Evolutionary conservation across 2,797 vertebrate species (phyloP).

Genomic region (Acipenser transmontanus): DNA sequence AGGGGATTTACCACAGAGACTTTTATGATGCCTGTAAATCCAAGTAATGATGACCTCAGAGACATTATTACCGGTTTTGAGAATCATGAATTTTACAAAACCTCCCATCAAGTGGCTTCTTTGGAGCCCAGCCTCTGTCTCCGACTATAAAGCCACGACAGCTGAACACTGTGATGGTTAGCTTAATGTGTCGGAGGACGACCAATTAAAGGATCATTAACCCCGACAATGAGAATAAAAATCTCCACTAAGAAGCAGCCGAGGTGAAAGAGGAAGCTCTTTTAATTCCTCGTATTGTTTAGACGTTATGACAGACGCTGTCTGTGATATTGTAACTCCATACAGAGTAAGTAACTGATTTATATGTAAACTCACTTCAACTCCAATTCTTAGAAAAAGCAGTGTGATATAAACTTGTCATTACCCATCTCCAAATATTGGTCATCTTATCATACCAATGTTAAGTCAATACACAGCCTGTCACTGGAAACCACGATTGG

Average conservation of each 20-base stretch:
- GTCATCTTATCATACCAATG: too few species aligned
- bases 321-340: background rate
- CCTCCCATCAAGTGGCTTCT: background rate
- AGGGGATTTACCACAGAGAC: conserved; percentile 5
- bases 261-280: background rate
- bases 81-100: conserved; percentile 4
- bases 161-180: conserved; percentile 1
- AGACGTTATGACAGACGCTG: background rate
- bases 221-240: background rate
- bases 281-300: conserved; percentile 1
- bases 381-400: too few species aligned
- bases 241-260: background rate
- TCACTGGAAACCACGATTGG: background rate
- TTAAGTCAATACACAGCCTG: background rate
- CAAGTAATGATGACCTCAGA: conserved; percentile 9
- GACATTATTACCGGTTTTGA: conserved; percentile 2
- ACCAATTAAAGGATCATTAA: conserved; percentile 10
- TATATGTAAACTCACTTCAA: background rate
- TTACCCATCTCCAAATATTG: too few species aligned
- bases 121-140: background rate
- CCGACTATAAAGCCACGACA: background rate
- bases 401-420: too few species aligned
- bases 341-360: background rate
- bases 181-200: background rate
- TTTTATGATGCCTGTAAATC: conserved; percentile 6